Evolutionary conservation across 2,888 invertebrate species (phyloP), one percentile per base, ranked within the genome.

Genomic region (Cremastinae sp.): DNA sequence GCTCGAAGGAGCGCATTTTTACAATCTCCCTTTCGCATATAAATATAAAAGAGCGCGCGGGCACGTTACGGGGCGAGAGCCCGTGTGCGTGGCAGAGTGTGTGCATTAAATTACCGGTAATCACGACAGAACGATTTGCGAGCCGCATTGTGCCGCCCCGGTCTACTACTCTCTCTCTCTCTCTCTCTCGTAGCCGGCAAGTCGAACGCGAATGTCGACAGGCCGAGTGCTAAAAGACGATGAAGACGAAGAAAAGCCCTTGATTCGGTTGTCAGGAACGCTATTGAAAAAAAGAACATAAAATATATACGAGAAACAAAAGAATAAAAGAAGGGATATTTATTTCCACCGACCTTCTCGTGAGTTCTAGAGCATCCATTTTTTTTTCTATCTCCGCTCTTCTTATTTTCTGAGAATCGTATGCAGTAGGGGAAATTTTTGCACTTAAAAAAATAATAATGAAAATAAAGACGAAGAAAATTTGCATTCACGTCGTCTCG

Each of bases 91-190:
- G 51, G 51, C 69, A 68, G 64, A 3, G 28, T 28, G 2, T 28
- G 62, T 61, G 77, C 75, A 79, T 82, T 79, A 78, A 80, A 81
- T 82, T 81, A 79, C 81, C 81, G 80, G 79, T 81, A 62, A 77
- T 80, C 79, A 79, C 74, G 78, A 73, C 79, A 64, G 80, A 84
- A 82, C 83, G 81, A 84, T 84, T 80, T 80, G 71, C 79, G 70
- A 74, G 68, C 72, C 54, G 80, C 79, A 81, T 83, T 84, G 84
- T 83, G 54, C 58, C 66, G 62, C 47, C 36, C 62, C 28, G 73
- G 34, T 56, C 45, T 53, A n/a, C n/a, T n/a, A n/a, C n/a, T n/a
- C n/a, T n/a, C n/a, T n/a, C n/a, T n/a, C n/a, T n/a, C n/a, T n/a
- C n/a, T n/a, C n/a, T 66, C 53, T 49, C 16, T 10, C 41, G 34